Percentiles rank a stretch among this genome's conserved stretches.
These are phyloP conservation scores for Oxyruncus cristatus DNA, from an alignment of 2,113 vertebrate species.

Conservation along the genomic window DNA sequence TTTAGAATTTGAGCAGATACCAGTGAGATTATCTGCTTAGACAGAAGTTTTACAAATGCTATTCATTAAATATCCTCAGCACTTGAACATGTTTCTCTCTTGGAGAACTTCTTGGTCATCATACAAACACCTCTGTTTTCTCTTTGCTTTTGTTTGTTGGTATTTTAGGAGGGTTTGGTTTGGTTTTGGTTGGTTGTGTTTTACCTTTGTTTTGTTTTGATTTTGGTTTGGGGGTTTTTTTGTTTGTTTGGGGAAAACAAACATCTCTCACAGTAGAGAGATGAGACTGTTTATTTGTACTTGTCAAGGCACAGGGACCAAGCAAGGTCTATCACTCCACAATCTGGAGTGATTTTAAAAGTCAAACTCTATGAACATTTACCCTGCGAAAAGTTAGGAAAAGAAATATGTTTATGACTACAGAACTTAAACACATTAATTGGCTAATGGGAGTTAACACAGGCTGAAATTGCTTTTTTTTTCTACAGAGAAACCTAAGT, in stretches of 20 bases:
- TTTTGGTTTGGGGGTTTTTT: no score
- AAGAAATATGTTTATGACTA: neutral
- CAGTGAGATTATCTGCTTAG: neutral
- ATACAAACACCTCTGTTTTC: neutral
- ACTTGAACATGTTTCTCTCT: neutral
- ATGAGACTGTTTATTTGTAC: neutral
- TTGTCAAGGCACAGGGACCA: neutral
- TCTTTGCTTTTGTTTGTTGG: neutral
- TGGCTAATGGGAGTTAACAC: neutral
- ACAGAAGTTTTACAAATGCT: neutral
- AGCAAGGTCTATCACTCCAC: neutral
- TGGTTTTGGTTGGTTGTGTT: neutral
- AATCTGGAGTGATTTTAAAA: neutral
- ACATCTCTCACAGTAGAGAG: no score
- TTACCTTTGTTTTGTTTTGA: neutral
- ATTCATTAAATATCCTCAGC: neutral
- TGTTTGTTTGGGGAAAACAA: neutral
- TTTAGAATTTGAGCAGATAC: neutral
- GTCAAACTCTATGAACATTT: neutral
- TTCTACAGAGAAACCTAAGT: neutral
- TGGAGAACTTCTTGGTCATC: neutral
- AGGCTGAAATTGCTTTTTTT: neutral
- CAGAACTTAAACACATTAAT: neutral
- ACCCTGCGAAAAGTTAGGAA: neutral
- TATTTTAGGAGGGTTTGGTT: neutral